Evolutionary conservation across 2,888 invertebrate species (phyloP).

Genomic region (Chaetoderma sp.): DNA sequence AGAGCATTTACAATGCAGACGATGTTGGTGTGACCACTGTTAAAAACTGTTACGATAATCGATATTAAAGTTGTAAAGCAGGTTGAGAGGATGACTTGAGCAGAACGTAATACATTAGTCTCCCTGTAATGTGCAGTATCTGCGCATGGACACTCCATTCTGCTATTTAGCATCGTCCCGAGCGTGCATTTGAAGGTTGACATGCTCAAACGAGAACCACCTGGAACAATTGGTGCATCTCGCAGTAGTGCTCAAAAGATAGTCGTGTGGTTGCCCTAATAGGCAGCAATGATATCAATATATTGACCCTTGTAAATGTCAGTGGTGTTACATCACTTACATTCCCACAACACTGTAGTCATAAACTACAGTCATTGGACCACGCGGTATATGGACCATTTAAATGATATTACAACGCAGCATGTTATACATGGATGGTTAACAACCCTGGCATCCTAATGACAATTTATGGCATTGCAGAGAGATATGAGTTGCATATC

Average conservation of each 20-base stretch:
- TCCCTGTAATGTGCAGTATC: constrained; percentile 7
- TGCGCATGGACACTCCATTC: constrained; percentile 13
- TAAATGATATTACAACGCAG: constrained; percentile 53
- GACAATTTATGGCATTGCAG: constrained; percentile 64
- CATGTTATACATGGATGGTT: constrained; percentile 48
- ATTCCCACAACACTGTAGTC: constrained; percentile 64
- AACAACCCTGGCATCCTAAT: constrained; percentile 63
- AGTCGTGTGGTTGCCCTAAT: constrained; percentile 51
- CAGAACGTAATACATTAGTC: constrained; percentile 11
- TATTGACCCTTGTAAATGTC: constrained; percentile 52
- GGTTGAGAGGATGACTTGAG: constrained; percentile 12
- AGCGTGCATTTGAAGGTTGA: constrained; percentile 11
- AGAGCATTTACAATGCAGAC: constrained; percentile 8
- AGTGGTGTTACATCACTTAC: constrained; percentile 64
- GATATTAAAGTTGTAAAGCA: constrained; percentile 8
- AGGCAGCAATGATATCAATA: constrained; percentile 43
- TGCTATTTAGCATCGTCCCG: constrained; percentile 16
- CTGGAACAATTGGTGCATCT: constrained; percentile 15
- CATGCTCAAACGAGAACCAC: constrained; percentile 7
- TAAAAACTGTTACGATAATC: constrained; percentile 16
- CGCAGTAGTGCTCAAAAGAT: constrained; percentile 33
- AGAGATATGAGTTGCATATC: background rate
- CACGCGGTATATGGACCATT: constrained; percentile 65
- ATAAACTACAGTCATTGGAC: constrained; percentile 68
- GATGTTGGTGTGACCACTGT: constrained; percentile 17